Evolutionary conservation across 2,797 vertebrate species (phyloP).

Genomic region (Bradypodion ventrale): DNA sequence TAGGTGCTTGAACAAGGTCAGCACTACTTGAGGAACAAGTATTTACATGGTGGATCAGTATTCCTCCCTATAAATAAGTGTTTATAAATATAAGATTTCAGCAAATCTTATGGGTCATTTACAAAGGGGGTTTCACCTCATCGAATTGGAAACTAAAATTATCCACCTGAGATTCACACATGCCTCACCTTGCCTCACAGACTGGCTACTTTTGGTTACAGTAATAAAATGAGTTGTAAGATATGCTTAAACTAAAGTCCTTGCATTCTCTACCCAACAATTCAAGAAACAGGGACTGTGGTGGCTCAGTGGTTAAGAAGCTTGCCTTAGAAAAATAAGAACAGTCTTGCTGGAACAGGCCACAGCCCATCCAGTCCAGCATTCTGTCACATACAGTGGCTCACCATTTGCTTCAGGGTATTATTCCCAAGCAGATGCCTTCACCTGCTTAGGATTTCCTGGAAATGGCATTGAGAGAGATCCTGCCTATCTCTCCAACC

Average conservation of each 20-base stretch:
- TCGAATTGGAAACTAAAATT: neutral
- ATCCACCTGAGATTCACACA: neutral
- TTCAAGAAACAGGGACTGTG: no score
- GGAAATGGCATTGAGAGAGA: no score
- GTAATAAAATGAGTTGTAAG: neutral
- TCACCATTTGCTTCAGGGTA: no score
- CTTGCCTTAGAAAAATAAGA: no score
- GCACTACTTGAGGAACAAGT: constrained; percentile 4
- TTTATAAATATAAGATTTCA: neutral
- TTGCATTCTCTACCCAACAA: neutral
- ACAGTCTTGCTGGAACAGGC: no score
- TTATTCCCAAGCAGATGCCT: no score
- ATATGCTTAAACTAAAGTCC: neutral
- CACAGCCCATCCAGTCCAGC: no score
- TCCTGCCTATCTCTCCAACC: no score
- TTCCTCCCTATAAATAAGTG: neutral
- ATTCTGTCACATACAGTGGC: no score
- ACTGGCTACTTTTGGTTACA: neutral
- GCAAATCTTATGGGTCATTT: neutral
- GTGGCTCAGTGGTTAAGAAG: no score
- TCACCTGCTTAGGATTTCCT: no score
- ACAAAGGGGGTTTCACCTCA: neutral
- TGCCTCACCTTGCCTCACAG: neutral
- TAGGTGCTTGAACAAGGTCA: neutral
- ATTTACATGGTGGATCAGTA: neutral